These are phyloP conservation scores for Torymus texanus DNA, from an alignment of 2,888 invertebrate genomes.

Conservation along the genomic window DNA sequence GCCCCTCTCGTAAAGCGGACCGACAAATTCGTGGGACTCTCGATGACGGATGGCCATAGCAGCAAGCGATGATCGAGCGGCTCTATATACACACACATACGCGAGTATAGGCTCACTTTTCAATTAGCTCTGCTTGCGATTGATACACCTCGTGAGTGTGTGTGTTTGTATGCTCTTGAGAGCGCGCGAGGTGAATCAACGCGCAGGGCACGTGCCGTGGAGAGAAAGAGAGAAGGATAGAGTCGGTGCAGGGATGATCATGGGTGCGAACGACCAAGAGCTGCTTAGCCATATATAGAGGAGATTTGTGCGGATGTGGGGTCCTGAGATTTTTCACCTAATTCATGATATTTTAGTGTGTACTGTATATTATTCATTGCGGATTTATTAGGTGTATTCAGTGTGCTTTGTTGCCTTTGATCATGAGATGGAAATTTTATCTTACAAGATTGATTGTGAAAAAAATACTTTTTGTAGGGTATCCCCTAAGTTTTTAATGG, in stretches of 20 bases:
- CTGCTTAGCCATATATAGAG: no score
- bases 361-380: no score
- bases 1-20: slow-evolving; percentile 59
- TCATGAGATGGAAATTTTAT: no score
- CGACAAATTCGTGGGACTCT: slow-evolving; percentile 71
- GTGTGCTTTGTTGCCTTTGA: no score
- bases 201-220: slow-evolving; percentile 1
- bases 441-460: no score
- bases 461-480: no score
- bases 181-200: background rate
- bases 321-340: slow-evolving; percentile 2
- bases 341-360: background rate
- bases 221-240: no score
- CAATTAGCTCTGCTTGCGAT: slow-evolving; percentile 54
- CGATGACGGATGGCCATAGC: slow-evolving; percentile 69
- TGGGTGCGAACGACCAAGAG: no score
- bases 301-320: background rate
- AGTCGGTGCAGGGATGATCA: no score
- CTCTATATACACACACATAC: slow-evolving; percentile 55
- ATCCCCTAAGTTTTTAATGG: no score
- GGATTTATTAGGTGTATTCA: no score
- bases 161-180: background rate
- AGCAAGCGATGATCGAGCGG: slow-evolving; percentile 61
- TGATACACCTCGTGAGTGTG: background rate
- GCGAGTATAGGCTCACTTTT: slow-evolving; percentile 44